Evolutionary conservation across 1,140 invertebrate genomes (phyloP).

Genomic region (Drosophila miranda): DNA sequence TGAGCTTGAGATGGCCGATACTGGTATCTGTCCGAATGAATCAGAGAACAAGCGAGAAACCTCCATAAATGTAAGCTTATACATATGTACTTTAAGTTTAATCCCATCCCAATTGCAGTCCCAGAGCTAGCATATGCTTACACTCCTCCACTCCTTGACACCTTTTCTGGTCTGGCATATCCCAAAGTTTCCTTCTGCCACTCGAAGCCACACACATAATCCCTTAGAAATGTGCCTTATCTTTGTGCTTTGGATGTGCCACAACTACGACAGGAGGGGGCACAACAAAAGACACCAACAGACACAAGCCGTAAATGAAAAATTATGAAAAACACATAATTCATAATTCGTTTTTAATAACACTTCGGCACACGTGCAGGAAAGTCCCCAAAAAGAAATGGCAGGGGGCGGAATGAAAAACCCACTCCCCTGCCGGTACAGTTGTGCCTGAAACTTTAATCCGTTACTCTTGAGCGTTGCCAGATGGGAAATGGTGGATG

Average conservation of each 20-base stretch:
- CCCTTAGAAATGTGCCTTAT: constrained; percentile 69
- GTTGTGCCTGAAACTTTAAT: constrained; percentile 36
- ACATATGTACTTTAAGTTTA: constrained; percentile 14
- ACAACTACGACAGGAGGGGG: constrained; percentile 27
- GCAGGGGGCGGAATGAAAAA: constrained; percentile 13
- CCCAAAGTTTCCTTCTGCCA: constrained; percentile 29
- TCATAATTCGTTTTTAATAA: constrained; percentile 81
- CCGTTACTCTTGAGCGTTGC: constrained; percentile 53
- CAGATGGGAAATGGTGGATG: constrained; percentile 23
- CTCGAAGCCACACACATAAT: constrained; percentile 41
- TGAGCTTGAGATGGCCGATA: background rate
- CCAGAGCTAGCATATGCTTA: constrained; percentile 34
- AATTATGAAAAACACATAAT: constrained; percentile 69
- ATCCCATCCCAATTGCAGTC: constrained; percentile 26
- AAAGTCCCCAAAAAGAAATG: constrained; percentile 4
- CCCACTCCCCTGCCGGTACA: constrained; percentile 3
- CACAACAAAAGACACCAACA: constrained; percentile 37
- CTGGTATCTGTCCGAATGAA: no score
- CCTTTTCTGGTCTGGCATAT: constrained; percentile 27
- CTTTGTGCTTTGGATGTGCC: constrained; percentile 53
- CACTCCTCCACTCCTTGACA: constrained; percentile 26
- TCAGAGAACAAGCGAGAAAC: constrained; percentile 8
- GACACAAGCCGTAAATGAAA: constrained; percentile 26
- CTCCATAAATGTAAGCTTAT: background rate
- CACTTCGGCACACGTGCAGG: constrained; percentile 43